Evolutionary conservation across 2,888 invertebrate species (phyloP), one percentile per base, ranked within the genome.

Genomic region (Nomada ruficornis): DNA sequence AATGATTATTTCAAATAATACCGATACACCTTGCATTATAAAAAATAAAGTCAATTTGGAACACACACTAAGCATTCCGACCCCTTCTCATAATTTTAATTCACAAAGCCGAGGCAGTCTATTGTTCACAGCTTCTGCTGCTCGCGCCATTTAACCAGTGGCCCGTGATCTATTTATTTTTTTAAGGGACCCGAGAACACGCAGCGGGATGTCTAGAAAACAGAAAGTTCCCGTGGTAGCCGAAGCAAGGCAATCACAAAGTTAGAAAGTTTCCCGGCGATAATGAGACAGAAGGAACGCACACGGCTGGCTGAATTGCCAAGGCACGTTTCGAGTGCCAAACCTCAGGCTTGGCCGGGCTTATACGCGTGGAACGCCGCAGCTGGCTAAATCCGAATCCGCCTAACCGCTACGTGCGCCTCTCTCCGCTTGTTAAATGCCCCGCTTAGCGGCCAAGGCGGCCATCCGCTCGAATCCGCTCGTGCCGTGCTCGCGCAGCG

Each of bases 351-450:
- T 72, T 75, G 77, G 67, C 65, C 68, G 55, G 62, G 80, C 82
- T 87, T 87, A 82, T 82, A 64, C 77, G 77, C 82, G 82, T 84
- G 84, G 82, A 86, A 84, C 65, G 78, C 71, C 80, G 64, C 87
- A 86, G 84, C 88, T 84, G 88, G 81, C 79, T 81, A 88, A 86
- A 84, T 77, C 74, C 75, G 69, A 87, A 88, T 88, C 86, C 79
- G 75, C 79, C 76, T 62, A 82, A 79, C 77, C 82, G 67, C 70
- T 47, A 47, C 59, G 70, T 36, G 47, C 69, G 55, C 20, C 64
- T 52, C 77, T 52, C 59, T 59, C 36, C 72, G 50, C 20, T 63
- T 52, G 76, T 70, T 83, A 75, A 83, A 75, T 60, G 80, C 60
- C 26, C 67, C 74, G 71, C 77, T 59, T n/a, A 70, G 78, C 60